These are phyloP conservation scores for Ceratothoa steindachneri DNA, from an alignment of 2,888 invertebrate species.

Conservation along the genomic window DNA sequence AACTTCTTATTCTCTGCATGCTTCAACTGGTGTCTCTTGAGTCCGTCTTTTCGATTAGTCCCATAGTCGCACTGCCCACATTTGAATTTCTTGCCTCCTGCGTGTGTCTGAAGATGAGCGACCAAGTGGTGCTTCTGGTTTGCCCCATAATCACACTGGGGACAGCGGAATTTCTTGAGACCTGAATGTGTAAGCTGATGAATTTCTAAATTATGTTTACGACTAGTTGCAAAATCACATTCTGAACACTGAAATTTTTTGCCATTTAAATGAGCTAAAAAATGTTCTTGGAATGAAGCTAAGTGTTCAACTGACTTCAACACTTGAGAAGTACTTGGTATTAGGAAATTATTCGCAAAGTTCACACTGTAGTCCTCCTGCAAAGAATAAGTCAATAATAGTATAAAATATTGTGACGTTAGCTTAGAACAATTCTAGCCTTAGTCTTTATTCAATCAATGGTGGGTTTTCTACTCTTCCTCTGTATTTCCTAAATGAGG, in stretches of 20 bases:
- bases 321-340: no score
- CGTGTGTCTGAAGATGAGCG: background rate
- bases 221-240: background rate
- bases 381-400: no score
- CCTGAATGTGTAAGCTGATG: background rate
- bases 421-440: no score
- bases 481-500: no score
- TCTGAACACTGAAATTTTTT: background rate
- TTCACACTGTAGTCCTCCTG: no score
- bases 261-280: background rate
- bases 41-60: background rate
- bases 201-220: background rate
- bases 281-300: no score
- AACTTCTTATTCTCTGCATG: background rate
- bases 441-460: no score
- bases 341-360: no score
- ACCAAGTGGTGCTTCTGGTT: background rate
- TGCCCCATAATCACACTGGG: background rate
- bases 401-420: no score
- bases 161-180: background rate
- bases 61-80: background rate
- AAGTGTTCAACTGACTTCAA: no score
- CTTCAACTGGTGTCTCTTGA: background rate
- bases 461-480: no score
- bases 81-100: background rate